Evolutionary conservation across 2,888 invertebrate species (phyloP).

Genomic region (Microctonus brassicae): DNA sequence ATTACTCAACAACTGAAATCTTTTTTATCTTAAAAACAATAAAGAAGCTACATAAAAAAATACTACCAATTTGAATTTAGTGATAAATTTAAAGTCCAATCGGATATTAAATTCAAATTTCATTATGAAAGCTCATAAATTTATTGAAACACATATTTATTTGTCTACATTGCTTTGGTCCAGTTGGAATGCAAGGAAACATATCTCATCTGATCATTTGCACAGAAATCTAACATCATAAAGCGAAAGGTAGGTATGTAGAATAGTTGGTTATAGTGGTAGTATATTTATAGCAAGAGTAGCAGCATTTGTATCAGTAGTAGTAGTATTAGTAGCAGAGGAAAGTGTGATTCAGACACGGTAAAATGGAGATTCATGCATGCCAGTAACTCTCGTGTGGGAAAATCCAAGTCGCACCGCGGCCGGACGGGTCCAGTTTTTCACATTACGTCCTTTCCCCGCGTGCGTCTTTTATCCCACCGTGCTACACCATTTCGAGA

Average conservation of each 20-base stretch:
- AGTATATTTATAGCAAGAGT: background rate
- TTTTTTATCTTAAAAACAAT: too few species aligned
- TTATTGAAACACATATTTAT: background rate
- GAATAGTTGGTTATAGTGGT: background rate
- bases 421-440: constrained; percentile 45
- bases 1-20: too few species aligned
- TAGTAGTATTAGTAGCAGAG: background rate
- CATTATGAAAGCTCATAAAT: too few species aligned
- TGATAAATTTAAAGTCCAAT: too few species aligned
- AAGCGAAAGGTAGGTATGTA: background rate
- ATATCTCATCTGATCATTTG: constrained; percentile 30
- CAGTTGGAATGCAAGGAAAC: constrained; percentile 22
- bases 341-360: constrained; percentile 2
- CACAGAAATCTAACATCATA: background rate
- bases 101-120: too few species aligned
- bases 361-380: constrained; percentile 29
- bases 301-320: background rate
- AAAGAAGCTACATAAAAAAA: too few species aligned
- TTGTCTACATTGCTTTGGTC: background rate
- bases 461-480: background rate
- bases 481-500: constrained; percentile 42
- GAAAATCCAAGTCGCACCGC: constrained; percentile 61
- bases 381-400: constrained; percentile 57
- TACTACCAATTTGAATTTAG: too few species aligned
- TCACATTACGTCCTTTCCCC: constrained; percentile 18